Base-by-base conservation (phyloP, 2,888 invertebrate genomes). In the Syrista parreyssii region DNA sequence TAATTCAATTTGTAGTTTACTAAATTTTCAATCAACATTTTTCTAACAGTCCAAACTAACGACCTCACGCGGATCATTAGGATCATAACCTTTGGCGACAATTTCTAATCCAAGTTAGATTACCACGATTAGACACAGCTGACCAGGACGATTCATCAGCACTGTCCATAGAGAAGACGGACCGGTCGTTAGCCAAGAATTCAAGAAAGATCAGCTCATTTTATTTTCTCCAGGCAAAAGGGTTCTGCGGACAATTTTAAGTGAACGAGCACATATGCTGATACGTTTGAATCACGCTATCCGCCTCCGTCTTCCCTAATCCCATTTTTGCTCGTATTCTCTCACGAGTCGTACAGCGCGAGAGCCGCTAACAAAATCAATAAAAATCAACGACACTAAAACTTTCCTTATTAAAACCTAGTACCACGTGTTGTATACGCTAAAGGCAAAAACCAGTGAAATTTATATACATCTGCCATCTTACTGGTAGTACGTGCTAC, bases 81-180 rank as follows among this genome's bases (percentile, higher is more conserved):
- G 78, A 23, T 55, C 74, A 15, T 75, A 71, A 78, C 78, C 78
- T 78, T 78, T 78, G 40, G 75, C 78, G 78, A 78, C 78, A 75
- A 72, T 36, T 55, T 36, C 75, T 78, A 72, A 78, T 78, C 68
- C 75, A 78, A 33, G 68, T 78, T 78, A 78, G 75, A 78, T 78
- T 78, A 75, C 78, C 75, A 31, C 71, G 31, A 31, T 30, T 77
- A 30, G 69, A 31, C 23, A 32, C 40, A 34, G 35, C 34, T n/a
- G 68, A 32, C 40, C n/a, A 6, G 32, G 71, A 71, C 71, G 71
- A 71, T 71, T 33, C 71, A 31, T 71, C 71, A 31, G 31, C 31
- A 71, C 71, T 68, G 40, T 15, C 23, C 12, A 55, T 12, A 6
- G 55, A 23, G 2, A 55, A 9, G 6, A 9, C 23, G 55, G 23